phyloP scores from a whole-genome alignment of 2,888 invertebrate genomes.

The Andrena minutula region DNA sequence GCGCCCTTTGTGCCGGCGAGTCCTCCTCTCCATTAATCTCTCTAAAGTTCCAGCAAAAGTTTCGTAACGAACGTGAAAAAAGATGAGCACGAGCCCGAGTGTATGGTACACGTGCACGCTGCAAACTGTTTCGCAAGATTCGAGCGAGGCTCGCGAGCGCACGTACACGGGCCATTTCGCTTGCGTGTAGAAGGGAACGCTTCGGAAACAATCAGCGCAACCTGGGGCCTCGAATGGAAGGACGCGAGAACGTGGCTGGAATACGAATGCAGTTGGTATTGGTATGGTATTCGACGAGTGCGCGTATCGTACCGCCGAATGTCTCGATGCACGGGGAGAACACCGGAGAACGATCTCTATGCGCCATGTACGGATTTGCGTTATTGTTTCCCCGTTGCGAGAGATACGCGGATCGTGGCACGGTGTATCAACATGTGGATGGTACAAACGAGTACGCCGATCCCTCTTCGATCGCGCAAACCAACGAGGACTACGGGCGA shows the following conservation, averaged over 20 bases:
- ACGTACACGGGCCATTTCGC: slow-evolving; percentile 10
- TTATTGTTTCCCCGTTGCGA: slow-evolving; percentile 75
- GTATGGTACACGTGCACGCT: not conserved
- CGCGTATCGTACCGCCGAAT: slow-evolving; percentile 58
- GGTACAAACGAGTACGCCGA: slow-evolving; percentile 53
- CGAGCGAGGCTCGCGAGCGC: not conserved
- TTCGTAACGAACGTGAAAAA: slow-evolving; percentile 34
- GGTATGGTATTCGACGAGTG: slow-evolving; percentile 73
- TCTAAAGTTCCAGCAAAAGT: not conserved
- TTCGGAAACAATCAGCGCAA: slow-evolving; percentile 70
- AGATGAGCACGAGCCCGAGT: not conserved
- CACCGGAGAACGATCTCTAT: slow-evolving; percentile 41
- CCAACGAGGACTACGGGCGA: slow-evolving; percentile 30
- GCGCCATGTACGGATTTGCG: slow-evolving; percentile 76
- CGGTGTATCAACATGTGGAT: slow-evolving; percentile 47
- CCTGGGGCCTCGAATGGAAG: slow-evolving; percentile 60
- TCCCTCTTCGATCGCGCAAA: slow-evolving; percentile 42
- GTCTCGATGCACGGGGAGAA: slow-evolving; percentile 26
- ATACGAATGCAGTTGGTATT: slow-evolving; percentile 80
- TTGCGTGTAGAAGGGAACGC: slow-evolving; percentile 44
- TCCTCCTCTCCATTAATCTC: slow-evolving; percentile 9
- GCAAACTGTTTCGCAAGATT: not conserved
- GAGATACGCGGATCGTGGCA: slow-evolving; percentile 14
- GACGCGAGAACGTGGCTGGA: slow-evolving; percentile 70
- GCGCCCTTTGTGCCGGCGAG: not conserved